Conservation (phyloP, 2,888 invertebrate genomes). For the Carterocephalus palaemon region DNA sequence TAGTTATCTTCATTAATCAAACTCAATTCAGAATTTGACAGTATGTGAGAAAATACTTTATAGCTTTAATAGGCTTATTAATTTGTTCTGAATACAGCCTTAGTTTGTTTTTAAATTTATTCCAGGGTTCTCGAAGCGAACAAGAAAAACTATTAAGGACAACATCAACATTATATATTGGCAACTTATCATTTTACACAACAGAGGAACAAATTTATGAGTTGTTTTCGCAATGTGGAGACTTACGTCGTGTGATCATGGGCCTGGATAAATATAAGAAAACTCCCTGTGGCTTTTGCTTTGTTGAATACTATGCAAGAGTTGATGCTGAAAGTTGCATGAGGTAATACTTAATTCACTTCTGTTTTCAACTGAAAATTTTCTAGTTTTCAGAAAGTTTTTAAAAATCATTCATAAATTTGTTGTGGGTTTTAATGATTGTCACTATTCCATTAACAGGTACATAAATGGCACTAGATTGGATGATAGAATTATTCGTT, state of each 20-base stretch:
- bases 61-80: no score
- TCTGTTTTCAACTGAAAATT: slow-evolving; percentile 3
- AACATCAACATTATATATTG: slow-evolving; percentile 94
- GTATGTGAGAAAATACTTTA: no score
- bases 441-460: no score
- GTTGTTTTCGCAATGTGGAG: slow-evolving; percentile 96
- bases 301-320: slow-evolving; percentile 94
- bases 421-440: no score
- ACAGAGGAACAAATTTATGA: slow-evolving; percentile 99
- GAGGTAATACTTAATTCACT: slow-evolving; percentile 72
- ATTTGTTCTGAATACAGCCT: no score
- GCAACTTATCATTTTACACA: slow-evolving; percentile 98
- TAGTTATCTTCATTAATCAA: no score
- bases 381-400: slow-evolving; percentile 26
- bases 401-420: no score
- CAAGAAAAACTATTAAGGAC: slow-evolving; percentile 87
- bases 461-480: slow-evolving; percentile 97
- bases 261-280: slow-evolving; percentile 98
- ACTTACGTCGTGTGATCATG: slow-evolving; percentile 96
- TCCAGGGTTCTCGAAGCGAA: slow-evolving; percentile 91
- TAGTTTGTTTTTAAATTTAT: slow-evolving; percentile 2
- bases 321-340: slow-evolving; percentile 88
- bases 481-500: slow-evolving; percentile 97
- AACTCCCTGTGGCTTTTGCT: slow-evolving; percentile 99
- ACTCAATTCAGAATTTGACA: no score